Percentiles rank a stretch among this genome's conserved stretches.
phyloP scores from a whole-genome alignment of 2,797 vertebrate genomes.

The Sitta carolinensis region DNA sequence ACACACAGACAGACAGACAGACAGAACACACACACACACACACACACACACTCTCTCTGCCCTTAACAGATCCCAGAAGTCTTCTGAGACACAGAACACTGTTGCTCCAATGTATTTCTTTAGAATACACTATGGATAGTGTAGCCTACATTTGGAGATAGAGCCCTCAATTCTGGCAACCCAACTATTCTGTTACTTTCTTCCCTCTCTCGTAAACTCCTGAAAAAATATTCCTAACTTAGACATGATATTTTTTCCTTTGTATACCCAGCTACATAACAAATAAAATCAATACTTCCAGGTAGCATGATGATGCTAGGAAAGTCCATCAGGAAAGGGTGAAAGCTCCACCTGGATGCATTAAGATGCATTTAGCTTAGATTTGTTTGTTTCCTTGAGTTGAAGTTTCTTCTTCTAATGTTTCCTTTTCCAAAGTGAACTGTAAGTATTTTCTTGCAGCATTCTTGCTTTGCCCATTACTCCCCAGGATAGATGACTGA shows the following conservation, averaged over 20 bases:
- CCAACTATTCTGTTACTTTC: not conserved
- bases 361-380: not conserved
- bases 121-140: not conserved
- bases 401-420: not conserved
- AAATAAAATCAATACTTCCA: not conserved
- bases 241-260: not conserved
- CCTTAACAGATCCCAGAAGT: not conserved
- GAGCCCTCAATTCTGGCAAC: not conserved
- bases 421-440: not conserved
- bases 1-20: too few relatives aligned
- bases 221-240: not conserved
- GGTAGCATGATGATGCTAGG: not conserved
- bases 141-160: not conserved
- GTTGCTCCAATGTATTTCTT: not conserved
- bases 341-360: not conserved
- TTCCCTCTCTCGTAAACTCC: not conserved
- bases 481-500: not conserved
- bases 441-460: not conserved
- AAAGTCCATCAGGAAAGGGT: not conserved
- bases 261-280: not conserved
- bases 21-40: not conserved
- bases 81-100: not conserved
- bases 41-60: accelerated
- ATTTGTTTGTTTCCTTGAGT: not conserved
- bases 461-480: not conserved